phyloP scores from a whole-genome alignment of 1,140 invertebrate species.

The Cataglyphis hispanica region DNA sequence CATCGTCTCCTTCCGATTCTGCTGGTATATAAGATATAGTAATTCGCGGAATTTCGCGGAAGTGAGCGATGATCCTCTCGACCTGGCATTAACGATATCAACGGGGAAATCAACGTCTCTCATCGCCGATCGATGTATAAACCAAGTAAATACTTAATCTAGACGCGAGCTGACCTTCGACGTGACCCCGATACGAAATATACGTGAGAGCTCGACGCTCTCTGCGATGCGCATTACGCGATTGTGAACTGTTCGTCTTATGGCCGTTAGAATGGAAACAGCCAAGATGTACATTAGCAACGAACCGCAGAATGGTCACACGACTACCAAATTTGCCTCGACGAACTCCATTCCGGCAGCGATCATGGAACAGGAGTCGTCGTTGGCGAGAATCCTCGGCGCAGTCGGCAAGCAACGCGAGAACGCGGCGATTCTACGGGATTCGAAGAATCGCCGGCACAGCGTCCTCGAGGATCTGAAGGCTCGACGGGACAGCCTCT shows the following conservation, averaged over 20 bases:
- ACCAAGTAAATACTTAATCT: conserved; percentile 38
- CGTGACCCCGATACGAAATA: conserved; percentile 35
- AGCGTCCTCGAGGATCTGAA: conserved; percentile 84
- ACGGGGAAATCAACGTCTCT: background rate
- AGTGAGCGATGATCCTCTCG: background rate
- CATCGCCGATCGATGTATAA: background rate
- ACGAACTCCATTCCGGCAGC: conserved; percentile 85
- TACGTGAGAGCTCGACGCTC: background rate
- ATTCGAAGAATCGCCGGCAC: conserved; percentile 75
- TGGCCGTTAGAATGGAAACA: conserved; percentile 79
- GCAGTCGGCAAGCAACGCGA: conserved; percentile 11
- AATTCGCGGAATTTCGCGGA: conserved; percentile 19
- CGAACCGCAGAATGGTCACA: conserved; percentile 67
- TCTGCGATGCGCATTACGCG: conserved; percentile 22
- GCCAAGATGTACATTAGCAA: conserved; percentile 82
- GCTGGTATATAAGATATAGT: background rate
- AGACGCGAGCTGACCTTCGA: conserved; percentile 15
- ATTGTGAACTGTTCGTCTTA: conserved; percentile 20
- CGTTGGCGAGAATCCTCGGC: conserved; percentile 56
- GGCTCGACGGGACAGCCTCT: conserved; percentile 82
- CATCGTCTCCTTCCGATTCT: background rate
- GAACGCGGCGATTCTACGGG: conserved; percentile 60
- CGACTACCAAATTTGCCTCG: conserved; percentile 81
- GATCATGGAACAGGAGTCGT: conserved; percentile 76
- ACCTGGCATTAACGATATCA: background rate